Base-by-base conservation (phyloP, 2,797 vertebrate species). In the Hozukius guyotensis region DNA sequence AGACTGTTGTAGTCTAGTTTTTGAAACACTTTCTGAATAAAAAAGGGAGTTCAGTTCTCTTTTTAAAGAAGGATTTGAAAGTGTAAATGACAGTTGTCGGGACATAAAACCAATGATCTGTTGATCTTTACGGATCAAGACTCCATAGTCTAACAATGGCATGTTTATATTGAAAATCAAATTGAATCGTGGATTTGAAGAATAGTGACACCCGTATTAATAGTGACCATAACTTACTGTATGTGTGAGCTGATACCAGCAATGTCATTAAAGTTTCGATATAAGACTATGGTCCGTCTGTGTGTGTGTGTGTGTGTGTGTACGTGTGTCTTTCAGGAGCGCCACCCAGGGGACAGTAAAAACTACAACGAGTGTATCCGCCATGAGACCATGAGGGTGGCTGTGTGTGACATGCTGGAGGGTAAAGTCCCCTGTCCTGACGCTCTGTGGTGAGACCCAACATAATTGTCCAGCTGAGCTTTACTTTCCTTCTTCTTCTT, bases 351-450 rank as follows among this genome's bases (percentile, higher is more conserved):
- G 62, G 98, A 99, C 95, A 99, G 98, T 88, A 99, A 99, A 95
- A 99, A 98, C 93, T 99, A 99, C 85, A 99, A 99, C 0, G 98
- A 99, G 95, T 99, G 98, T 75, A 99, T 99, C 87, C 97, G 98
- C 66, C 98, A 99, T 10, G 98, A 99, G 90, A 99, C 98, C 75
- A 96, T 99, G 94, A 95, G 98, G 42, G 98, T 99, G 46, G 98
- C 98, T 0, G 98, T 99, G 79, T 99, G 98, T 12, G 98, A 99
- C 96, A 99, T 99, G 98, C 95, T 99, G 89, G 98, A 99, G 78
- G 98, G 98, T 0, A 99, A 98, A 78, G 97, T 98, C 80, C 95
- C 96, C 73, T 99, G 98, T 81, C 98, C 98, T 2, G 97, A 99
- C 29, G 97, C 98, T 2, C 90, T 99, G 81, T 93, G 97, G 98